Percentiles rank a stretch among this genome's conserved stretches.
phyloP scores from a whole-genome alignment of 2,113 vertebrate species.

The Phylloscopus trochilus region DNA sequence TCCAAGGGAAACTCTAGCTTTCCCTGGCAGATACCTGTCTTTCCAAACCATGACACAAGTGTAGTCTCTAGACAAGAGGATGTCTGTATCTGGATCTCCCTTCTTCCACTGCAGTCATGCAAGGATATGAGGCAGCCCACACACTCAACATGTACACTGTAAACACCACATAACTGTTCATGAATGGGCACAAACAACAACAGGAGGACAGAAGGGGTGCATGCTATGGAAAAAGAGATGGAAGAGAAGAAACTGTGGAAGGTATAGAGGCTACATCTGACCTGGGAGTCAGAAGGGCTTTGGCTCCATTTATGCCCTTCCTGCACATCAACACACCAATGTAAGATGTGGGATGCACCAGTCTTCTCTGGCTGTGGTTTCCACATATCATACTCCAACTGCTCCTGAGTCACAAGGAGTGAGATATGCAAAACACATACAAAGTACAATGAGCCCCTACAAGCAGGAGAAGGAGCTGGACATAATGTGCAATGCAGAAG shows the following conservation, averaged over 20 bases:
- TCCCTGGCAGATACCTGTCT: too few species aligned
- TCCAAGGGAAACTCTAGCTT: too few species aligned
- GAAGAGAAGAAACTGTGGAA: not conserved
- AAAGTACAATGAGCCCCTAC: not conserved
- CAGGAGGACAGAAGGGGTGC: not conserved
- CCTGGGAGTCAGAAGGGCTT: not conserved
- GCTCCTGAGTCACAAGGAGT: not conserved
- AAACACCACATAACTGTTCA: not conserved
- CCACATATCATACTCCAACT: accelerated
- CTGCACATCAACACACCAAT: accelerated
- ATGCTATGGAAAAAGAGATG: not conserved
- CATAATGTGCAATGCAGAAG: not conserved
- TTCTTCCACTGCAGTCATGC: not conserved
- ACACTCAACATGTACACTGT: accelerated
- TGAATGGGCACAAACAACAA: not conserved
- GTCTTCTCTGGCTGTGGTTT: not conserved
- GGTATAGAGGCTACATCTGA: not conserved
- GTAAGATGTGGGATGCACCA: not conserved
- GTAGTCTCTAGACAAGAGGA: not conserved
- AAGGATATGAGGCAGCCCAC: not conserved
- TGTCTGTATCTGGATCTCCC: not conserved
- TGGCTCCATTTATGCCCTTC: not conserved
- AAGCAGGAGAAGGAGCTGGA: not conserved
- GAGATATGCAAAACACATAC: not conserved
- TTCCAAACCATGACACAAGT: not conserved